Base-by-base conservation (phyloP, 2,888 invertebrate genomes). In the Chorisops tibialis region DNA sequence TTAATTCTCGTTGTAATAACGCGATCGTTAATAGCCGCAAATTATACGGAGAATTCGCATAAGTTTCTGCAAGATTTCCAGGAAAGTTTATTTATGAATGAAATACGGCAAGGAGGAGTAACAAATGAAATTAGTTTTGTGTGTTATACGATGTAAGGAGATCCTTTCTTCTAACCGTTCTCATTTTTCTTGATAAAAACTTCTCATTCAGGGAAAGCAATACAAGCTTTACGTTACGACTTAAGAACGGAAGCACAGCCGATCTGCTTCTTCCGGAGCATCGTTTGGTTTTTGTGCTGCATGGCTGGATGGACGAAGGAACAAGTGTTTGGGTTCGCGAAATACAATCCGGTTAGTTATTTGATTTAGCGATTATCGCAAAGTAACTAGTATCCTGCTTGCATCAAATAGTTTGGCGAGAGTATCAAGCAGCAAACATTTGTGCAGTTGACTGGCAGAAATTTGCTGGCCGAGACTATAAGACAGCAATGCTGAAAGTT, bases 381-480 rank as follows among this genome's bases (percentile, higher is more conserved):
- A 56, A n/a, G 59, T 62, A 63, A 48, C 38, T 19, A 37, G 12
- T 24, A 21, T 45, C 35, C 22, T n/a, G n/a, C n/a, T 43, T 38
- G 9, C 4, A 54, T 22, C n/a, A 51, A 45, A 52, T 52, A 77
- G 76, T 72, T 12, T 77, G 77, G 77, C 72, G 74, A 1, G 68
- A 71, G 1, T 73, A 71, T 60, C 73, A 73, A 7, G 64, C 67
- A 18, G 72, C 70, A 62, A 77, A 72, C 59, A 75, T 77, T 3
- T 77, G 77, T 64, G 72, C 75, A 1, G 75, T 77, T 24, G 77
- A 77, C 59, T 77, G 78, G 78, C 73, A 75, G 7, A 67, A 71
- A 22, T 65, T 75, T 35, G 73, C 77, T 6, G 72, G 73, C 61
- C 69, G 69, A 24, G 72, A 75, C 63, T 77, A 77, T 65, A 74